Conservation (phyloP, 2,888 invertebrate species). For the Lepeophtheirus nordmannii region DNA sequence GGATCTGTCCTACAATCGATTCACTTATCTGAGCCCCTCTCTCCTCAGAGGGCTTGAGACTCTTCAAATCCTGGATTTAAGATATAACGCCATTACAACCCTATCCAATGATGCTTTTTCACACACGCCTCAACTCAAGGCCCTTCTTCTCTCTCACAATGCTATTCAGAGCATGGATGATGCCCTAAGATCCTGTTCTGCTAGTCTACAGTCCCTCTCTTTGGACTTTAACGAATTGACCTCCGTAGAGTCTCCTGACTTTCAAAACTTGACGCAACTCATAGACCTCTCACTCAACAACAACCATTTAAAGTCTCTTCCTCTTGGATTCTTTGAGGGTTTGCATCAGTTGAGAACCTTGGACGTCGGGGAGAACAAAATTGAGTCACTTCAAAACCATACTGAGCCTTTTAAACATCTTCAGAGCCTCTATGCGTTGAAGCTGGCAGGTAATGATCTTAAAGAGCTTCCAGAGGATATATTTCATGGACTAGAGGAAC, state of each 20-base stretch:
- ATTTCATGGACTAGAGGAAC: conserved; percentile 41
- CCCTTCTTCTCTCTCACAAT: conserved; percentile 74
- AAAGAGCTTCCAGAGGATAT: conserved; percentile 48
- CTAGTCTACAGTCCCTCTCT: conserved; percentile 64
- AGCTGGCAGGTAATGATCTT: conserved; percentile 73
- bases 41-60: conserved; percentile 74
- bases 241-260: conserved; percentile 59
- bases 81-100: conserved; percentile 73
- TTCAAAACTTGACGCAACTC: conserved; percentile 55
- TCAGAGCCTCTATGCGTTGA: conserved; percentile 66
- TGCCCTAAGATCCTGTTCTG: conserved; percentile 64
- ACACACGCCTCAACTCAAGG: conserved; percentile 72
- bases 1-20: conserved; percentile 59
- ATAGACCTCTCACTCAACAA: conserved; percentile 68
- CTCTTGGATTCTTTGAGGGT: conserved; percentile 37
- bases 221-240: conserved; percentile 69
- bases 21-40: conserved; percentile 62
- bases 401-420: conserved; percentile 64
- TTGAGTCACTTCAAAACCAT: background rate
- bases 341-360: conserved; percentile 60
- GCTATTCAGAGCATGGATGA: conserved; percentile 62
- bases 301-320: conserved; percentile 45
- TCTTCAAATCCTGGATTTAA: conserved; percentile 65
- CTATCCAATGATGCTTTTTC: conserved; percentile 73
- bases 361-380: conserved; percentile 63